Conservation (phyloP, 2,888 invertebrate species). For the Eristalinus sepulchralis region DNA sequence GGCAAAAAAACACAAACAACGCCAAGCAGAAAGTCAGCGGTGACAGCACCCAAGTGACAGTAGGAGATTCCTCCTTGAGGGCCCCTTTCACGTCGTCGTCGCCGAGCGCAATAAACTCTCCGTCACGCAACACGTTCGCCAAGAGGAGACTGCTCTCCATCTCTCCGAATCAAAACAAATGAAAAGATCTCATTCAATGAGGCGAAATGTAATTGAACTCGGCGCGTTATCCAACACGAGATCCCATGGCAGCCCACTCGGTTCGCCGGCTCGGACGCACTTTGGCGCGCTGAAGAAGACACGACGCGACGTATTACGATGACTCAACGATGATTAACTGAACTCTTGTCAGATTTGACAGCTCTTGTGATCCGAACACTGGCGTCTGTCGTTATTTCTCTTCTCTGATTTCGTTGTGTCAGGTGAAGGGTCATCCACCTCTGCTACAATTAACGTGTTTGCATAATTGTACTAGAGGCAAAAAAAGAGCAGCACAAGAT, state of each 20-base stretch:
- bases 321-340: slow-evolving; percentile 6
- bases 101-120: slow-evolving; percentile 29
- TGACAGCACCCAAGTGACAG: slow-evolving; percentile 49
- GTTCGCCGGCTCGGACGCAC: not conserved
- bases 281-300: slow-evolving; percentile 1
- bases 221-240: slow-evolving; percentile 5
- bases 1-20: slow-evolving; percentile 13
- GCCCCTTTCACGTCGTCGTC: slow-evolving; percentile 37
- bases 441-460: slow-evolving; percentile 57
- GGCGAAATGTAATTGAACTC: slow-evolving; percentile 30
- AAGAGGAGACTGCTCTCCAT: slow-evolving; percentile 7
- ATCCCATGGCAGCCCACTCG: not conserved
- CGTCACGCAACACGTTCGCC: slow-evolving; percentile 59
- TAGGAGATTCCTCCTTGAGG: slow-evolving; percentile 41
- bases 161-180: slow-evolving; percentile 19
- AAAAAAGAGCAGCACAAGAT: slow-evolving; percentile 1
- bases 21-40: slow-evolving; percentile 4
- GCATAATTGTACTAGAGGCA: slow-evolving; percentile 19
- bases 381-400: not conserved
- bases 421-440: slow-evolving; percentile 45
- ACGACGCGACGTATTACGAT: not conserved
- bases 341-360: slow-evolving; percentile 46
- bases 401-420: not conserved
- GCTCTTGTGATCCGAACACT: not conserved
- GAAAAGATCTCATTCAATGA: slow-evolving; percentile 36